These are phyloP conservation scores for Phalloptychus januarius DNA, from an alignment of 2,797 vertebrate genomes.

Conservation along the genomic window DNA sequence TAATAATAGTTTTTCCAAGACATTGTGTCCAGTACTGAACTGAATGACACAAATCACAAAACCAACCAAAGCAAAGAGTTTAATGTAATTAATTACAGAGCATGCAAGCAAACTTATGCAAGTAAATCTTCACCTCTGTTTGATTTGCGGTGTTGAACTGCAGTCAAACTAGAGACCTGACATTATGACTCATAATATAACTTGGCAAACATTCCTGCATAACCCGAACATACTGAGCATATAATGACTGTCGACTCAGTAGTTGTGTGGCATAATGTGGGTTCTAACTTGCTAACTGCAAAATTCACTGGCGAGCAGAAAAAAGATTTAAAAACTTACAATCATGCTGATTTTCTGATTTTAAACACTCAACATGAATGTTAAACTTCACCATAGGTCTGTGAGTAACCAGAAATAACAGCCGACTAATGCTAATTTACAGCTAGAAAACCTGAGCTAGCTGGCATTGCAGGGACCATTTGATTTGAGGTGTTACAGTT, in stretches of 20 bases:
- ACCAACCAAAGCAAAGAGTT: slow-evolving; percentile 16
- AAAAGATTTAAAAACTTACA: neutral
- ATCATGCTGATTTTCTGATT: neutral
- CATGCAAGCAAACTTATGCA: slow-evolving; percentile 48
- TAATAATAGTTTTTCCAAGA: neutral
- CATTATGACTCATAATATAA: neutral
- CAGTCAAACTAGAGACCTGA: neutral
- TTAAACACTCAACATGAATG: neutral
- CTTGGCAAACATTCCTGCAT: neutral
- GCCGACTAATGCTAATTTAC: neutral
- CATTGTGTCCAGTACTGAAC: slow-evolving; percentile 12
- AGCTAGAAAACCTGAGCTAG: neutral
- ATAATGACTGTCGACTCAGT: neutral
- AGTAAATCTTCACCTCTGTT: slow-evolving; percentile 3
- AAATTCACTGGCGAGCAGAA: neutral
- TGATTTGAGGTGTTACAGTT: neutral
- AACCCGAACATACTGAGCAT: neutral
- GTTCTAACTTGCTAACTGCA: neutral
- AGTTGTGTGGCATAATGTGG: neutral
- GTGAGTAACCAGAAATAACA: neutral
- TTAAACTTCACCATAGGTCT: neutral
- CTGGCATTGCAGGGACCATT: neutral
- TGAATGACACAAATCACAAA: slow-evolving; percentile 18
- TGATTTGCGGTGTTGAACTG: neutral
- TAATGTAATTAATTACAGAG: slow-evolving; percentile 19